Base-by-base conservation (phyloP, 2,113 vertebrate genomes). In the Aldabrachelys gigantea region DNA sequence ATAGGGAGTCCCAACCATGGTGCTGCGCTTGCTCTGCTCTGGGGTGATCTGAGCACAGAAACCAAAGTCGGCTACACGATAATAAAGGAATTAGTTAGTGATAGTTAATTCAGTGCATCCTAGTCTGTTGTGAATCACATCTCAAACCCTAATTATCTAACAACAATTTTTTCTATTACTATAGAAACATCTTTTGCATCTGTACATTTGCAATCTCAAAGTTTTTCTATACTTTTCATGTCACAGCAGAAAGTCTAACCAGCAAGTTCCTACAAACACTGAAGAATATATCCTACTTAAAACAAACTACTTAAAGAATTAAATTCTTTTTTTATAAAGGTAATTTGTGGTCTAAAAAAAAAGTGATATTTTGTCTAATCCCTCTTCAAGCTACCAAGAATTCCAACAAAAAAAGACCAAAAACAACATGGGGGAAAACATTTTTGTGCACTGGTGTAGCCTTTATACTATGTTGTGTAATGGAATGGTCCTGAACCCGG, bases 31-130 rank as follows among this genome's bases (percentile, higher is more conserved):
- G 97, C 98, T 99, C 97, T 99, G 99, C 95, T 99, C 99, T 5
- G 99, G 99, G 90, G 99, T 99, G 97, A 99, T 99, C 98, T 99
- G 99, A 89, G 99, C 99, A 90, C 99, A 99, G 98, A 99, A 99
- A 91, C 99, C 99, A 95, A 99, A 99, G 97, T 99, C 99, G 27
- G 99, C 99, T 99, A 98, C 47, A 93, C 96, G 96, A 78, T 1
- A 94, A 98, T 78, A 97, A 19, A 87, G 0, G 1, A 69, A 4
- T 38, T 89, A 29, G 95, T 96, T 90, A 94, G 65, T n/a, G 16
- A 56, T 5, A 87, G 44, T 50, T 8, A 82, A 49, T 24, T 31
- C 17, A 72, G 25, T 31, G 83, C 72, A 72, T 4, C 2, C 31
- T 52, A n/a, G 22, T 52, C 75, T 92, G 31, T 38, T 65, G 21